These are phyloP conservation scores for Scatophagus argus DNA, from an alignment of 2,113 vertebrate genomes.

Conservation along the genomic window DNA sequence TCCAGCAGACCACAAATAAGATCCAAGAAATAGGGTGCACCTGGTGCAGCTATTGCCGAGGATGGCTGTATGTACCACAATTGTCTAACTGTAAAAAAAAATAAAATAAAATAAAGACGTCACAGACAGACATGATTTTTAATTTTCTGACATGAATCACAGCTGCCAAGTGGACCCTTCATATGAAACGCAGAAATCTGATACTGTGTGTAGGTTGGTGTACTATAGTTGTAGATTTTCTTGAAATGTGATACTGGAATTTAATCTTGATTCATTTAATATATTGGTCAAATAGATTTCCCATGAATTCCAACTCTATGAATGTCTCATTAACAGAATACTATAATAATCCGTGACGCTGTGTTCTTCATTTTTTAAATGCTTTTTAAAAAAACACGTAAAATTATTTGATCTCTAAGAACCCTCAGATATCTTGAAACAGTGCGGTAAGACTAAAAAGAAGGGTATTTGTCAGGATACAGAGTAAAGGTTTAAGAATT, in stretches of 20 bases:
- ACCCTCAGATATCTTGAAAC: no score
- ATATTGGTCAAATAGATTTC: neutral
- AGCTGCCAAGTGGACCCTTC: slow-evolving; percentile 56
- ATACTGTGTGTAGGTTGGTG: slow-evolving; percentile 64
- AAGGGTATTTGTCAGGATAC: no score
- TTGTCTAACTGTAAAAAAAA: slow-evolving; percentile 36
- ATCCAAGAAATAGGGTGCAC: slow-evolving; percentile 77
- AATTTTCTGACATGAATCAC: slow-evolving; percentile 60
- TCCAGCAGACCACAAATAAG: slow-evolving; percentile 73
- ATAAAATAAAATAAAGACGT: slow-evolving; percentile 1
- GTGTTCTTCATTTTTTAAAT: no score
- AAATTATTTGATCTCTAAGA: no score
- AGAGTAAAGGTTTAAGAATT: no score
- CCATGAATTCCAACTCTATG: neutral
- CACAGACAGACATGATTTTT: slow-evolving; percentile 29
- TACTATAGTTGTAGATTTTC: slow-evolving; percentile 25
- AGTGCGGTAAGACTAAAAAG: no score
- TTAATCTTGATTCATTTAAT: slow-evolving; percentile 4
- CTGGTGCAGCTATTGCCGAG: slow-evolving; percentile 66
- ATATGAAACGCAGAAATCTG: slow-evolving; percentile 56
- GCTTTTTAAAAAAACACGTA: no score
- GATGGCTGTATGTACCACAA: slow-evolving; percentile 49
- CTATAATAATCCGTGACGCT: no score
- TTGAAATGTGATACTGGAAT: slow-evolving; percentile 42
- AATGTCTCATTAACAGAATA: slow-evolving; percentile 2